Percentiles rank a stretch among this genome's conserved stretches.
Evolutionary conservation across 2,797 vertebrate species (phyloP).

Genomic region (Hephaestus fuliginosus): DNA sequence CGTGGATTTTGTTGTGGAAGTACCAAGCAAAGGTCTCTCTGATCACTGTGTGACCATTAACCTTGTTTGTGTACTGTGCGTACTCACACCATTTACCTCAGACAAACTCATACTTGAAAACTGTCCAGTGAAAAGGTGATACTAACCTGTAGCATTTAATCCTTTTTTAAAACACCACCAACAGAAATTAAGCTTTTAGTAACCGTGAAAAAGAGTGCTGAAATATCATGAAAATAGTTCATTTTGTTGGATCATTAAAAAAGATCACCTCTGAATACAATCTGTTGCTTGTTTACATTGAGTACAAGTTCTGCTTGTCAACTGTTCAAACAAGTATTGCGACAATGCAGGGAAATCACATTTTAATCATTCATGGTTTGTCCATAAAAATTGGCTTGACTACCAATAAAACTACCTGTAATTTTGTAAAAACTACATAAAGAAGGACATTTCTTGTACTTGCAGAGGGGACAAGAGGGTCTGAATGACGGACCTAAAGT

Average conservation of each 20-base stretch:
- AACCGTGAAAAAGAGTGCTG: slow-evolving; percentile 3
- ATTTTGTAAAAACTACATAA: not conserved
- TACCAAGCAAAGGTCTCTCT: slow-evolving; percentile 10
- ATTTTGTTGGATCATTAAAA: slow-evolving; percentile 8
- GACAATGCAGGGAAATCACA: not conserved
- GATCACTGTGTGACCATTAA: slow-evolving; percentile 32
- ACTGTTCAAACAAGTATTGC: slow-evolving; percentile 39
- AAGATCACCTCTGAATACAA: not conserved
- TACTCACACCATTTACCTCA: slow-evolving; percentile 6
- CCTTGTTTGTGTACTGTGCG: slow-evolving; percentile 27
- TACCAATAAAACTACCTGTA: not conserved
- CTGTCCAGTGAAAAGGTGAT: slow-evolving; percentile 27
- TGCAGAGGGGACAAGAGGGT: not conserved
- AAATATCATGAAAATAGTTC: not conserved
- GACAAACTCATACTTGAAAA: slow-evolving; percentile 29
- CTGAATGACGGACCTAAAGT: slow-evolving; percentile 13
- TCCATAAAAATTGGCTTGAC: not conserved
- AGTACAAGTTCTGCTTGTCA: slow-evolving; percentile 1
- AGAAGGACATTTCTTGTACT: not conserved
- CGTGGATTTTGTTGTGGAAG: not conserved
- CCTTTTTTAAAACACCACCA: not conserved
- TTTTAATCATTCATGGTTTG: not conserved
- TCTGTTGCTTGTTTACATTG: not conserved
- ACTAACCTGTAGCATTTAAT: not conserved
- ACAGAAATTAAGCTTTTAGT: slow-evolving; percentile 13